Percentiles rank a stretch among this genome's conserved stretches.
Conservation (phyloP, 2,888 invertebrate species). For the Limnephilus rhombicus region DNA sequence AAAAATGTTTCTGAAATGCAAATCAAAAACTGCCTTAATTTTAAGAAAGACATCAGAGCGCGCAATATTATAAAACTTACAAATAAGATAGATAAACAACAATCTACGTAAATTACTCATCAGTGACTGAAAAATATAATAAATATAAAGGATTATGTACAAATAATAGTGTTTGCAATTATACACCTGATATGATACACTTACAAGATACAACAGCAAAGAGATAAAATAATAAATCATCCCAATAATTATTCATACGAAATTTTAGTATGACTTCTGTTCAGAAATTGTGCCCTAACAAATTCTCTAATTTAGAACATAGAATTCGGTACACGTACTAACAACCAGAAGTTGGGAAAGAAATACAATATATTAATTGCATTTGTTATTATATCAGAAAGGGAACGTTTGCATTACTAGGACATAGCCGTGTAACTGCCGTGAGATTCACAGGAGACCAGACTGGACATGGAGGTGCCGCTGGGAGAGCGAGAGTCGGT, state of each 20-base stretch:
- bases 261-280: background rate
- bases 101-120: background rate
- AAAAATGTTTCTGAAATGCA: background rate
- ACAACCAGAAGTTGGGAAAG: background rate
- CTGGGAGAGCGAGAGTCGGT: conserved; percentile 61
- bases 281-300: background rate
- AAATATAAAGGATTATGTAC: background rate
- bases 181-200: background rate
- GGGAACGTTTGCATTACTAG: conserved; percentile 21
- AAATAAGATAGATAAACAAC: background rate
- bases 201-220: background rate
- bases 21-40: background rate
- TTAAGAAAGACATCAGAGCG: background rate
- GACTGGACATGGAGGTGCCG: conserved; percentile 60
- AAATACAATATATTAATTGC: background rate
- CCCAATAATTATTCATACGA: background rate
- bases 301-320: conserved; percentile 18
- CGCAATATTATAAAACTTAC: background rate
- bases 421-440: conserved; percentile 56
- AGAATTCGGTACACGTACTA: conserved; percentile 2
- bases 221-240: background rate
- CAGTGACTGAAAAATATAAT: background rate
- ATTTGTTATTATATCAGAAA: background rate
- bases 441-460: conserved; percentile 59
- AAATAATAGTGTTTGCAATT: background rate